A percentile compares a stretch with the other conserved stretches of the same genome.
Conservation (phyloP, 2,113 vertebrate genomes). For the Hippopotamus amphibius region DNA sequence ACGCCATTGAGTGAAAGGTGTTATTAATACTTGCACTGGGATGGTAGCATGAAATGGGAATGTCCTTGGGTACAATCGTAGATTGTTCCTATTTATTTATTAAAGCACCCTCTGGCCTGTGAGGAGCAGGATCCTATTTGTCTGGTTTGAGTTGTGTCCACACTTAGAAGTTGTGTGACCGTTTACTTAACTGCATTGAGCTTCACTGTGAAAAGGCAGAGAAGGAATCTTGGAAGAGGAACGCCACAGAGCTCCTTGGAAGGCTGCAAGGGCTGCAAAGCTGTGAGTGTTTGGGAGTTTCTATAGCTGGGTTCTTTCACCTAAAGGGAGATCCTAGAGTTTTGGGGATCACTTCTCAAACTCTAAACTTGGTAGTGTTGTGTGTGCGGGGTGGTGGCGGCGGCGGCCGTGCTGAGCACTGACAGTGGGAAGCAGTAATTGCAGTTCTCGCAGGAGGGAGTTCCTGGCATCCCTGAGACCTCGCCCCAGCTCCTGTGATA, state of each 20-base stretch:
- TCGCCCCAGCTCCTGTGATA: background rate
- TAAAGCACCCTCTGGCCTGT: background rate
- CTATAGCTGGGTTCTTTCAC: background rate
- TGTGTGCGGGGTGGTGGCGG: background rate
- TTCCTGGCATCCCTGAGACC: background rate
- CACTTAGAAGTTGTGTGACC: background rate
- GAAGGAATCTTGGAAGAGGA: background rate
- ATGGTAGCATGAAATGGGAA: background rate
- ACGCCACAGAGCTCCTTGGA: background rate
- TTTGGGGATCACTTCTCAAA: background rate
- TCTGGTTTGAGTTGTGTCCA: background rate
- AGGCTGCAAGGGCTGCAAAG: background rate
- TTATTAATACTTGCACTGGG: background rate
- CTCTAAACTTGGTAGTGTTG: background rate
- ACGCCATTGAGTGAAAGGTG: background rate
- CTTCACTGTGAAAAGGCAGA: background rate
- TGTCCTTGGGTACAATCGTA: background rate
- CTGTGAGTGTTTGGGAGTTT: background rate
- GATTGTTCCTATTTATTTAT: background rate
- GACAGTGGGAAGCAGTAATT: background rate
- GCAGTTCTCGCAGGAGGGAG: background rate
- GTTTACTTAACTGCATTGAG: background rate
- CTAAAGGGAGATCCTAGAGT: background rate
- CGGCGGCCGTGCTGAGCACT: accelerated
- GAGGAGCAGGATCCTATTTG: background rate